phyloP scores from a whole-genome alignment of 2,797 vertebrate species.

The Sebastiscus albofasciatus region DNA sequence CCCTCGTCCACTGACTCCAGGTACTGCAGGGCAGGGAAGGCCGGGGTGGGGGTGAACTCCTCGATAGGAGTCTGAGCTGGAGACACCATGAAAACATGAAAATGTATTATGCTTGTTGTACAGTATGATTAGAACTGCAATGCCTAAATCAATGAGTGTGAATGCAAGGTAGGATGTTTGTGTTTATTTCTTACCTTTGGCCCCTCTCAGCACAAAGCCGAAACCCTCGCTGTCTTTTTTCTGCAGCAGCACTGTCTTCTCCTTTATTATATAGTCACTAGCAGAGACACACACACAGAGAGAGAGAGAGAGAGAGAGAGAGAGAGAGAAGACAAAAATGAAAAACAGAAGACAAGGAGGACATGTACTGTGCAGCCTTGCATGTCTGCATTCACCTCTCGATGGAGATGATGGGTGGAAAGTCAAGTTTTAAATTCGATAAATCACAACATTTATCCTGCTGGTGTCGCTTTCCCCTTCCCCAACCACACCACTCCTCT shows the following conservation, averaged over 20 bases:
- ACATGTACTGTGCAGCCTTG: background rate
- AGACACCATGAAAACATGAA: constrained; percentile 34
- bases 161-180: background rate
- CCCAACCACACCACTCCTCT: background rate
- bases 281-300: background rate
- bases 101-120: background rate
- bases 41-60: constrained; percentile 95
- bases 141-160: background rate
- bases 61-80: constrained; percentile 96
- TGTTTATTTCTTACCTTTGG: constrained; percentile 87
- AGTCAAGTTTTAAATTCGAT: constrained; percentile 9
- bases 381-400: constrained; percentile 3
- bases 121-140: background rate
- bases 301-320: background rate
- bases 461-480: background rate
- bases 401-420: background rate
- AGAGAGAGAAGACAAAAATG: background rate
- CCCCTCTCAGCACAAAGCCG: constrained; percentile 94
- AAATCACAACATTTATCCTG: constrained; percentile 7
- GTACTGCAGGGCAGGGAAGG: constrained; percentile 94
- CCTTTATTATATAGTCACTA: constrained; percentile 97
- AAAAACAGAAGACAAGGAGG: background rate
- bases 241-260: constrained; percentile 94
- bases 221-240: constrained; percentile 97
- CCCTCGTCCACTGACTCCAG: constrained; percentile 95